Percentiles rank a stretch among this genome's conserved stretches.
These are phyloP conservation scores for Melanchra persicariae DNA, from an alignment of 2,888 invertebrate species.

Conservation along the genomic window DNA sequence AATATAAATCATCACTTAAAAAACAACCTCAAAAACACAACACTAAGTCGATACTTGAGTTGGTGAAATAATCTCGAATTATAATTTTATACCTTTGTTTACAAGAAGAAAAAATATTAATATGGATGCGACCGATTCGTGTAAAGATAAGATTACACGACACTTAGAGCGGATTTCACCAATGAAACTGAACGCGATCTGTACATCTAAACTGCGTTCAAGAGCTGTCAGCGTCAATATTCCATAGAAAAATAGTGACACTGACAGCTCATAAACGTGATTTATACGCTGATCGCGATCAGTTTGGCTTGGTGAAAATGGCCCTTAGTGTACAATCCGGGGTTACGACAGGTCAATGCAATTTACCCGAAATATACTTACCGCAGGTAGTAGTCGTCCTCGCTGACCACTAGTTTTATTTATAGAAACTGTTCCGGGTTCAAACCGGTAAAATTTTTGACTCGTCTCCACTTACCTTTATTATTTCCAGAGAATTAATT, in stretches of 20 bases:
- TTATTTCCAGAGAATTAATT: constrained; percentile 9
- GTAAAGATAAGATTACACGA: not conserved
- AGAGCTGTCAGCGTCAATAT: too few species aligned
- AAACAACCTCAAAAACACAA: not conserved
- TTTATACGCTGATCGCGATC: too few species aligned
- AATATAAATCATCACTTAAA: not conserved
- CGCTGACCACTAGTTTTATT: constrained; percentile 5
- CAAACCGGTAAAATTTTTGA: constrained; percentile 14
- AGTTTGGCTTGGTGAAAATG: too few species aligned
- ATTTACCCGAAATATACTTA: constrained; percentile 11
- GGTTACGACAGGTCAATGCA: constrained; percentile 36
- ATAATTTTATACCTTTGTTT: not conserved
- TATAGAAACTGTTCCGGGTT: constrained; percentile 45
- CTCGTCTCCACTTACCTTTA: constrained; percentile 19
- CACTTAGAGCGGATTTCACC: too few species aligned
- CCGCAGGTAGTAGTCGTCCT: constrained; percentile 24
- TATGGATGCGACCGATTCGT: not conserved
- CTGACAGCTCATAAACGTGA: too few species aligned
- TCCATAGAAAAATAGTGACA: too few species aligned
- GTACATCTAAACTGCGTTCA: too few species aligned
- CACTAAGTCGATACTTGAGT: not conserved
- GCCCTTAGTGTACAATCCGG: not conserved
- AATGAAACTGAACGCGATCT: too few species aligned
- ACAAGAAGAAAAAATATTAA: not conserved
- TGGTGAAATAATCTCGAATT: not conserved